phyloP scores from a whole-genome alignment of 64 coral and sea anemone species.

The Catalaphyllia jardinei region DNA sequence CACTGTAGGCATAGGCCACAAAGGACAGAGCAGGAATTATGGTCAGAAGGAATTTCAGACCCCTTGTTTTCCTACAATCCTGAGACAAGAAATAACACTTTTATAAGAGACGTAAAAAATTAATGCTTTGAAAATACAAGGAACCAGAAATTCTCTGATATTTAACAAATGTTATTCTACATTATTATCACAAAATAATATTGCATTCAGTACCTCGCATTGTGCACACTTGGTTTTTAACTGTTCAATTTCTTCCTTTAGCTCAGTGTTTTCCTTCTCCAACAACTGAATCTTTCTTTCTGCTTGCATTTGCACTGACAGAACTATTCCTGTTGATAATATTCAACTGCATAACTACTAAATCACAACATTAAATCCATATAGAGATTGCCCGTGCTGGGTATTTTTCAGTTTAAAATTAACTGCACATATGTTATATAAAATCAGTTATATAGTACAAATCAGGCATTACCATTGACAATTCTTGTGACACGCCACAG shows the following conservation, averaged over 20 bases:
- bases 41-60: too few relatives aligned
- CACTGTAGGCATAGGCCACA: too few relatives aligned
- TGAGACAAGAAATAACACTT: too few relatives aligned
- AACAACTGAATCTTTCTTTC: constrained; percentile 73
- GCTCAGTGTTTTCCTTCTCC: constrained; percentile 60
- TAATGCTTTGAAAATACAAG: too few relatives aligned
- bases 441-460: background rate
- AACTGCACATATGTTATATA: background rate
- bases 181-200: background rate
- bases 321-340: constrained; percentile 71
- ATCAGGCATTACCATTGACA: constrained; percentile 71
- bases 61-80: too few relatives aligned
- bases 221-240: constrained; percentile 58
- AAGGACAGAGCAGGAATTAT: too few relatives aligned
- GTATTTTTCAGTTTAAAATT: background rate
- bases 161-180: background rate
- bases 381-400: too few relatives aligned
- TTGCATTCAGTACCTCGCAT: constrained; percentile 57
- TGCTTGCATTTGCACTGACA: constrained; percentile 94
- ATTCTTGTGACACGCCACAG: constrained; percentile 95
- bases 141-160: too few relatives aligned
- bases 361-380: too few relatives aligned
- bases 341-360: too few relatives aligned
- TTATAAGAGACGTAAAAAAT: too few relatives aligned
- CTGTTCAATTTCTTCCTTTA: constrained; percentile 74